Base-by-base conservation (phyloP, 1,140 invertebrate genomes). In the Cyclargus thomasi region DNA sequence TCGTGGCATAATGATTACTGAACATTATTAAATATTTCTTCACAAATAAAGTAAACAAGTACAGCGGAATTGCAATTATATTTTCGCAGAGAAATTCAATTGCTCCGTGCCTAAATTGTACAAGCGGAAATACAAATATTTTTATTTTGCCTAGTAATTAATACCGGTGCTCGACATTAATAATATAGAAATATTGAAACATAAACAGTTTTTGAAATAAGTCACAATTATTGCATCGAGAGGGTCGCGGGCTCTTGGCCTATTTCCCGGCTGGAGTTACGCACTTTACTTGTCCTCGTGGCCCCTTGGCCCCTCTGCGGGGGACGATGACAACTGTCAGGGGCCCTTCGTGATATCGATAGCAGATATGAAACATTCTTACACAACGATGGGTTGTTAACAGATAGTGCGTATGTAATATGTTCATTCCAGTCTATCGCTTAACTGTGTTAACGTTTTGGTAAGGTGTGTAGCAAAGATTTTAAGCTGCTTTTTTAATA, bases 151-250 rank as follows among this genome's bases (percentile, higher is more conserved):
- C 39, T 47, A 47, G 39, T 47, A 47, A 47, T 47, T 47, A 47
- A 47, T 47, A 47, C 39, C 39, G 39, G 39, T 47, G 39, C 39
- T 47, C 39, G 39, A 47, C 39, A 47, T 47, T 64, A 47, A 39
- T 20, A 64, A 22, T 47, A 53, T 53, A 64, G 23, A 64, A 64
- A 64, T 64, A 64, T 64, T 64, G 63, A 64, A 64, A 64, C 63
- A 64, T 64, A 53, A 64, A 64, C 63, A 64, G 36, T 65, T 36
- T 64, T 55, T 65, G 23, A 64, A 65, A 65, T 65, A 65, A 65
- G 64, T 65, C 64, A 65, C 39, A 65, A 65, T 65, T 65, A 65
- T 65, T 23, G 39, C 39, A 65, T 65, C 64, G 64, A 65, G 47
- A 65, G 64, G 64, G 64, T 65, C 47, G 53, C 39, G 39, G 39